Evolutionary conservation across 2,113 vertebrate species (phyloP).

Genomic region (Sorex araneus): DNA sequence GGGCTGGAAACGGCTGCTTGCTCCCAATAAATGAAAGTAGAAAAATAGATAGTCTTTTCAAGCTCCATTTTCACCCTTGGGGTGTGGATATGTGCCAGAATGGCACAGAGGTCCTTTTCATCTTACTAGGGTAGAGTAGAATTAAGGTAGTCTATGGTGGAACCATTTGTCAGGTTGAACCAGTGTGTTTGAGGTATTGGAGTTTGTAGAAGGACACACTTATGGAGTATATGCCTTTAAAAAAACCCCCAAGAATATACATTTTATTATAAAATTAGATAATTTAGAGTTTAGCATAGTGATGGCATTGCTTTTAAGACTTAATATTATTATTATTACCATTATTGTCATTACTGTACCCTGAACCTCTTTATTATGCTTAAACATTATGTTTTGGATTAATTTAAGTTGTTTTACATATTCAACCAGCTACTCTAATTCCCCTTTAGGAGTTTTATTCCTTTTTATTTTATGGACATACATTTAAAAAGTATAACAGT

Average conservation of each 20-base stretch:
- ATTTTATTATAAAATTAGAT: slow-evolving; percentile 23
- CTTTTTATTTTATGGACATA: slow-evolving; percentile 7
- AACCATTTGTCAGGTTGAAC: neutral
- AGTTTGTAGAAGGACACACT: neutral
- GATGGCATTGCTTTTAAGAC: slow-evolving; percentile 14
- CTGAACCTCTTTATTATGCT: neutral
- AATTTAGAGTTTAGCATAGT: neutral
- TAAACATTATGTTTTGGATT: slow-evolving; percentile 51
- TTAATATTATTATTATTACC: neutral
- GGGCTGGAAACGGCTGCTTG: neutral
- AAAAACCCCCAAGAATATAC: slow-evolving; percentile 13
- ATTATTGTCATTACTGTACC: neutral
- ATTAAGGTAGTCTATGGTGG: neutral
- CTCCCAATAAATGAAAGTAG: neutral
- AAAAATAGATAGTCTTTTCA: slow-evolving; percentile 51
- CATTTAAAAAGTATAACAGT: slow-evolving; percentile 6
- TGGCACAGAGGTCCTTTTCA: neutral
- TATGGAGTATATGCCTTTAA: neutral
- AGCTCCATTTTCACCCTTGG: neutral
- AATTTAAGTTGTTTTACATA: slow-evolving; percentile 24
- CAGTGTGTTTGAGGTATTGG: neutral
- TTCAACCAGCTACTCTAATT: slow-evolving; percentile 19
- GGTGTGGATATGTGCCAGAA: neutral
- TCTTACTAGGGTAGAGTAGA: neutral
- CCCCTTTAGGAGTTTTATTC: neutral